Evolutionary conservation across 2,888 invertebrate species (phyloP).

Genomic region (Alsophila aescularia): DNA sequence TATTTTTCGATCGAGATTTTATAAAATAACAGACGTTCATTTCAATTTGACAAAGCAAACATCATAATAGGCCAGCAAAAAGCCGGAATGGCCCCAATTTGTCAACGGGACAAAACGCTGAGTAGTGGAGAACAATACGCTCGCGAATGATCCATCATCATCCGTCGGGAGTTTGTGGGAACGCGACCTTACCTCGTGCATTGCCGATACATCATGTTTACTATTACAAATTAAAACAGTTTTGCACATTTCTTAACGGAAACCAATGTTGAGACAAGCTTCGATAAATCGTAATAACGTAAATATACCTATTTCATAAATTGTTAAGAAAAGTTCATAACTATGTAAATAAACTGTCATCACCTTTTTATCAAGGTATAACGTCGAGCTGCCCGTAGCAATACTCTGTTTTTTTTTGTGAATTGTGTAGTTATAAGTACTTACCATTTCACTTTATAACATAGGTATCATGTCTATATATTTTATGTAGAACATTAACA

Average conservation of each 20-base stretch:
- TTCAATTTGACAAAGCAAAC: conserved; percentile 35
- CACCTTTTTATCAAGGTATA: no score
- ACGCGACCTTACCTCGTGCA: conserved; percentile 75
- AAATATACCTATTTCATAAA: no score
- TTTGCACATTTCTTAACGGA: background rate
- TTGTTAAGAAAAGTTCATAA: no score
- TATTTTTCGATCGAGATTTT: conserved; percentile 22
- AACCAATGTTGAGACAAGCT: background rate
- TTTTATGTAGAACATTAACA: no score
- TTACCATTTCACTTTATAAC: no score
- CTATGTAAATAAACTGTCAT: no score
- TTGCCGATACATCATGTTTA: conserved; percentile 65
- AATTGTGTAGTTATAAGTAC: no score
- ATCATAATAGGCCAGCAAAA: conserved; percentile 41
- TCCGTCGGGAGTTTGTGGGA: conserved; percentile 70
- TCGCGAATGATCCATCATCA: conserved; percentile 77
- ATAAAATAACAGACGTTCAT: conserved; percentile 26
- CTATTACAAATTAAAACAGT: conserved; percentile 8
- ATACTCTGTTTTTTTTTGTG: no score
- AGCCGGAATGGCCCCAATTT: conserved; percentile 75
- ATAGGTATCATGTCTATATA: no score
- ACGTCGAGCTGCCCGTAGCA: no score
- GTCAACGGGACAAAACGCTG: conserved; percentile 69
- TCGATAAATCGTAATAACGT: no score
- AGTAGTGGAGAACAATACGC: conserved; percentile 67